Base-by-base conservation (phyloP, 2,888 invertebrate species). In the Lapara coniferarum region DNA sequence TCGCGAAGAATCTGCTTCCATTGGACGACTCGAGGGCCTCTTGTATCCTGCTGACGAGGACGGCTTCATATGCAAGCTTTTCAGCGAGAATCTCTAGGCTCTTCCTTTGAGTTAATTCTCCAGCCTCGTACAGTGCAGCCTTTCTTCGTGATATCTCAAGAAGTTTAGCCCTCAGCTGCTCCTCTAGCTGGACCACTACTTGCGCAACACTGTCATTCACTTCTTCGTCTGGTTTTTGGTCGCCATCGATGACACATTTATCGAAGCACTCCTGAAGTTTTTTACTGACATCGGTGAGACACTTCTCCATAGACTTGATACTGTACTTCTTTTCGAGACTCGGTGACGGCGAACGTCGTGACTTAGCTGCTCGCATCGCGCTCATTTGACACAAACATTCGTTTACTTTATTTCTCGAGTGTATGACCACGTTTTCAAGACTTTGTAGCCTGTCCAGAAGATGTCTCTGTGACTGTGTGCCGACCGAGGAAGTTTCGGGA, bases 31-130 rank as follows among this genome's bases (percentile, higher is more conserved):
- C 92, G 67, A 96, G 91, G 66, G 96, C 96, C 85, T 96, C 96
- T 77, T 96, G 95, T 74, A 96, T 95, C 79, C 96, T 94, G 73
- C 95, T 95, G 71, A 96, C 95, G 71, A 96, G 94, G 37, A 97
- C 95, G 71, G 96, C 96, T 89, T 97, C 97, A 85, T 96, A 97
- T 0, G 97, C 97, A 25, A 97, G 93, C 81, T 97, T 96, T 86
- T 97, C 97, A 1, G 97, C 97, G 69, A 97, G 89, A 69, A 97
- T 93, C 80, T 96, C 96, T 74, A 96, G 89, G 81, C 95, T 96
- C 74, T 95, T 95, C 66, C 95, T 94, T 71, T 95, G 95, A 69
- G 96, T 96, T 74, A 97, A 92, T 79, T 96, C 95, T 70, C 96
- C 96, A 13, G 95, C 95, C 81, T 96, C 95, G 75, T 95, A 94